These are phyloP conservation scores for Dermatophagoides farinae DNA, from an alignment of 1,140 invertebrate species.

Conservation along the genomic window DNA sequence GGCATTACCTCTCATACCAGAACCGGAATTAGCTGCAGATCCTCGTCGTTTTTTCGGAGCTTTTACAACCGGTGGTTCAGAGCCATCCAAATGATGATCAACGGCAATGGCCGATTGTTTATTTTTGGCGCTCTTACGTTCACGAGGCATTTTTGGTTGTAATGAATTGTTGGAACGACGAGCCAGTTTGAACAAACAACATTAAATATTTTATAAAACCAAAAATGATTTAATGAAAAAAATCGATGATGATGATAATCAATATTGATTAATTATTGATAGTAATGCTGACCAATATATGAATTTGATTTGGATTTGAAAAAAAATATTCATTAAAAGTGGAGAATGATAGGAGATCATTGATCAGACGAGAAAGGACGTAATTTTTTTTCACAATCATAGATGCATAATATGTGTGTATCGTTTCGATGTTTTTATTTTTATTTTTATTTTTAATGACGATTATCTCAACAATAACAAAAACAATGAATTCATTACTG, in stretches of 20 bases:
- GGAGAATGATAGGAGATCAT: no score
- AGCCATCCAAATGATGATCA: neutral
- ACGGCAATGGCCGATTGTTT: neutral
- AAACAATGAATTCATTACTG: no score
- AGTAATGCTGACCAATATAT: no score
- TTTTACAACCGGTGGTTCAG: neutral
- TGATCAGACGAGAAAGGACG: no score
- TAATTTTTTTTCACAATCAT: no score
- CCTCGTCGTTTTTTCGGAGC: neutral
- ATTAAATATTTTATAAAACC: neutral
- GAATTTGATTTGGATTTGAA: no score
- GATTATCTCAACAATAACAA: no score
- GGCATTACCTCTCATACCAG: neutral
- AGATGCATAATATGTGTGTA: no score
- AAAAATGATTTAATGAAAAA: neutral
- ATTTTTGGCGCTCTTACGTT: neutral
- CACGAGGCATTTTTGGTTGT: neutral
- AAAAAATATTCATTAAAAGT: no score
- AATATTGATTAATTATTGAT: no score
- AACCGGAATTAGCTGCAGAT: neutral
- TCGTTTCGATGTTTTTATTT: no score
- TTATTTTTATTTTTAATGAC: no score
- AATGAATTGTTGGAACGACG: neutral
- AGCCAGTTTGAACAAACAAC: neutral
- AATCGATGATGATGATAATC: neutral